These are phyloP conservation scores for Drosophila teissieri DNA, from an alignment of 1,140 invertebrate species.

Conservation along the genomic window DNA sequence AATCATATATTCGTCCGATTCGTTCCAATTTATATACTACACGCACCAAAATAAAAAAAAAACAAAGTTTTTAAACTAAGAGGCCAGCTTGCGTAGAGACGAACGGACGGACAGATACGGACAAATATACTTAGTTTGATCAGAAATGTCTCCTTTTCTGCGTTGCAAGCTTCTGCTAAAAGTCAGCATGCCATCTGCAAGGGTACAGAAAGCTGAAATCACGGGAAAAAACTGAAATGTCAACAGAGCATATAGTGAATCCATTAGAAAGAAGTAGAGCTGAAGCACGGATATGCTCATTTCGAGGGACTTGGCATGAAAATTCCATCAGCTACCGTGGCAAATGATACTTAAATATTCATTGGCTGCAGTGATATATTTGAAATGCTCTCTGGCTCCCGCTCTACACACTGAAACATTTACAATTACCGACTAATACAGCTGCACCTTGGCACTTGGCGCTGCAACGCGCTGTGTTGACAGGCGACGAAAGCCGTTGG, in stretches of 20 bases:
- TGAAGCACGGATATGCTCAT: constrained; percentile 43
- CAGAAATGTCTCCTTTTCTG: too few relatives aligned
- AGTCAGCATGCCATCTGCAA: too few relatives aligned
- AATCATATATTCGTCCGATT: too few relatives aligned
- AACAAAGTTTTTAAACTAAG: too few relatives aligned
- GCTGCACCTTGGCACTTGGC: constrained; percentile 47
- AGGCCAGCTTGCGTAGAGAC: too few relatives aligned
- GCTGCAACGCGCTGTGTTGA: constrained; percentile 27
- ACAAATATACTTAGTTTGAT: too few relatives aligned
- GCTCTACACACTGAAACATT: not conserved
- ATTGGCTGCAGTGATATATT: constrained; percentile 65
- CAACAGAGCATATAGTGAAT: constrained; percentile 2
- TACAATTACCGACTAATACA: constrained; percentile 37
- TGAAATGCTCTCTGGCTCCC: constrained; percentile 35
- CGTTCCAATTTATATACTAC: too few relatives aligned
- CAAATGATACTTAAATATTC: constrained; percentile 71
- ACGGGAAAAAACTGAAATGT: too few relatives aligned
- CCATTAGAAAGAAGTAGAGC: constrained; percentile 31
- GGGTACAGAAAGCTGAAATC: too few relatives aligned
- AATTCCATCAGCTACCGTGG: constrained; percentile 64
- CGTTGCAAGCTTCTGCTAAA: too few relatives aligned
- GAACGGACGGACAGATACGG: too few relatives aligned
- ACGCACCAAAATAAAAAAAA: too few relatives aligned
- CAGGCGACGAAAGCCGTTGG: constrained; percentile 51
- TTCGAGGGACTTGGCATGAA: constrained; percentile 45